phyloP scores from a whole-genome alignment of 2,113 vertebrate genomes.

The Hydropotes inermis region DNA sequence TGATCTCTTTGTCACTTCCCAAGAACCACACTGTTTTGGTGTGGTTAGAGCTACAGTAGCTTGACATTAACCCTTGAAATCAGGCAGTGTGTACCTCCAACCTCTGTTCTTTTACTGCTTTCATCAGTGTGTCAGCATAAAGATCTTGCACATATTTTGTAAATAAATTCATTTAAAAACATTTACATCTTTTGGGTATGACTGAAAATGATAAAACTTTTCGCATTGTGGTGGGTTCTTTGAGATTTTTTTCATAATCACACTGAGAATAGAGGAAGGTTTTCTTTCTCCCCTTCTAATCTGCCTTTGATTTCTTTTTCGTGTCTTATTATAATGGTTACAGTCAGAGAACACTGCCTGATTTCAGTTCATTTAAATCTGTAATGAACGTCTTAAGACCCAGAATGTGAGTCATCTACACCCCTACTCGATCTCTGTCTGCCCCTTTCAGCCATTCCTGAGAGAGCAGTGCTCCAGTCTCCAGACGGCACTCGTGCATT shows the following conservation, averaged over 20 bases:
- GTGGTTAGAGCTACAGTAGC: not conserved
- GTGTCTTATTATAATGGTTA: not conserved
- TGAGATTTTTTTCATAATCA: not conserved
- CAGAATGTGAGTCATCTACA: not conserved
- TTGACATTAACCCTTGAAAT: not conserved
- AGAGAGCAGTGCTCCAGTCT: not conserved
- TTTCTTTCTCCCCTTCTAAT: not conserved
- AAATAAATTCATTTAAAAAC: not conserved
- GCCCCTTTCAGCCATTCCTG: not conserved
- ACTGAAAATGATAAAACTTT: not conserved
- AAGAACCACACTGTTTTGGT: not conserved
- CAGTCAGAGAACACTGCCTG: not conserved
- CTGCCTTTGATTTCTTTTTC: not conserved
- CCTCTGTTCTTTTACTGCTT: not conserved
- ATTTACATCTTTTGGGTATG: not conserved
- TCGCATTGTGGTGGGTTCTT: not conserved
- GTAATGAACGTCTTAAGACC: not conserved
- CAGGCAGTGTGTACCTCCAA: not conserved
- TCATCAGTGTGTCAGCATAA: not conserved
- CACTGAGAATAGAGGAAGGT: not conserved
- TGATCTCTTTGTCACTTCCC: not conserved
- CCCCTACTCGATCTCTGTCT: not conserved
- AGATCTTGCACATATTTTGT: not conserved
- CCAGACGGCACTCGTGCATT: not conserved
- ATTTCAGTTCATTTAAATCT: not conserved